Percentiles rank a stretch among this genome's conserved stretches.
These are phyloP conservation scores for Pseudomyrmex dendroicus DNA, from an alignment of 1,140 invertebrate species.

Conservation along the genomic window DNA sequence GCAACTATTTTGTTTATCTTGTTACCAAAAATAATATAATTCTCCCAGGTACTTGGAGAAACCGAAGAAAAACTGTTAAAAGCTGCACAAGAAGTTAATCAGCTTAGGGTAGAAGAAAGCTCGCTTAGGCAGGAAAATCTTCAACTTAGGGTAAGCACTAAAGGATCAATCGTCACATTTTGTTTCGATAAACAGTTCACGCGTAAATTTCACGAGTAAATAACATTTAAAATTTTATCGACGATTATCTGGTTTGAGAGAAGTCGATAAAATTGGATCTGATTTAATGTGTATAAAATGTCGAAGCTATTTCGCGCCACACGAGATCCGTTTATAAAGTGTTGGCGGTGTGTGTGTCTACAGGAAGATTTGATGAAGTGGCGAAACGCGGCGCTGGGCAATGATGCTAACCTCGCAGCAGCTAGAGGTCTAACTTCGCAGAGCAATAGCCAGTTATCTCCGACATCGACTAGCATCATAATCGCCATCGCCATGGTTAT, in stretches of 20 bases:
- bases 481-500: conserved; percentile 81
- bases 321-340: neutral
- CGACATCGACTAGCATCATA: conserved; percentile 75
- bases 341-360: neutral
- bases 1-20: neutral
- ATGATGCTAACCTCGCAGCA: conserved; percentile 74
- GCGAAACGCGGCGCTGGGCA: conserved; percentile 78
- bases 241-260: neutral
- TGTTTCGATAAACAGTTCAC: too few species aligned
- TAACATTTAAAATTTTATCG: neutral
- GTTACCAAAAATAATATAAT: neutral
- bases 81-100: conserved; percentile 90
- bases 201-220: too few species aligned
- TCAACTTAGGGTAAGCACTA: conserved; percentile 89
- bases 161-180: neutral
- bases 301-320: neutral
- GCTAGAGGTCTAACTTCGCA: conserved; percentile 75
- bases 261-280: too few species aligned
- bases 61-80: conserved; percentile 87
- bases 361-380: conserved; percentile 83
- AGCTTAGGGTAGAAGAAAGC: conserved; percentile 91
- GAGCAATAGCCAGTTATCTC: conserved; percentile 75
- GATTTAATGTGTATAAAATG: too few species aligned
- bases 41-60: conserved; percentile 73
- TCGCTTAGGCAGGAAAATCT: conserved; percentile 92